Evolutionary conservation across 1,140 invertebrate species (phyloP).

Genomic region (Caenorhabditis remanei): DNA sequence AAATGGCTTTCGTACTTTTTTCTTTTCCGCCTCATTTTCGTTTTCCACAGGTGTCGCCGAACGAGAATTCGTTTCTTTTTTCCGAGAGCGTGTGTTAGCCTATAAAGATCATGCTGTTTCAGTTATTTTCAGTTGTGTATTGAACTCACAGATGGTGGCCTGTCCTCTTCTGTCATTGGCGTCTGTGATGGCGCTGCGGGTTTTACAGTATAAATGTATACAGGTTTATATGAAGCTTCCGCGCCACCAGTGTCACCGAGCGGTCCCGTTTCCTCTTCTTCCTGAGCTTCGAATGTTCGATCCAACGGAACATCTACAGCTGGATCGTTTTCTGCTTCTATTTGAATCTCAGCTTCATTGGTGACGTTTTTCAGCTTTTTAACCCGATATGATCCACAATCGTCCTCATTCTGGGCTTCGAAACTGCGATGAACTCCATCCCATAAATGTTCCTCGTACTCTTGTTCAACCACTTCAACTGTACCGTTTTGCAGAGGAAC

Average conservation of each 20-base stretch:
- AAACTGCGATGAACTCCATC: conserved; percentile 1
- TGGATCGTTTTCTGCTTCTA: neutral
- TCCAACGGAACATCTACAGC: neutral
- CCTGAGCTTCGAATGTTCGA: neutral
- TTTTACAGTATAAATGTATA: neutral
- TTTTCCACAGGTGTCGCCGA: neutral
- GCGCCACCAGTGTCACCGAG: neutral
- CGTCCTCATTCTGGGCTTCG: neutral
- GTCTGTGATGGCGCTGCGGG: neutral
- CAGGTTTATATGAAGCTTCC: neutral
- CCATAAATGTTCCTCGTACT: neutral
- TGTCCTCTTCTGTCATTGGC: neutral
- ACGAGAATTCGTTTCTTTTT: neutral
- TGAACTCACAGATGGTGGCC: conserved; percentile 20
- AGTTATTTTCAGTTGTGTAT: neutral
- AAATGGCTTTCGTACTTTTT: too few relatives aligned
- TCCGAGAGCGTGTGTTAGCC: conserved; percentile 6
- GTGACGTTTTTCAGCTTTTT: neutral
- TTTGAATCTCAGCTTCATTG: neutral
- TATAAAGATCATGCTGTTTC: neutral
- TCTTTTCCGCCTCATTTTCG: neutral
- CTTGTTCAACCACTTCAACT: neutral
- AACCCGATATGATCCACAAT: neutral
- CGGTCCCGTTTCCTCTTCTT: neutral
- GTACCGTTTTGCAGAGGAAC: neutral